Evolutionary conservation across 2,797 vertebrate species (phyloP).

Genomic region (Phrynocephalus vlangalii): DNA sequence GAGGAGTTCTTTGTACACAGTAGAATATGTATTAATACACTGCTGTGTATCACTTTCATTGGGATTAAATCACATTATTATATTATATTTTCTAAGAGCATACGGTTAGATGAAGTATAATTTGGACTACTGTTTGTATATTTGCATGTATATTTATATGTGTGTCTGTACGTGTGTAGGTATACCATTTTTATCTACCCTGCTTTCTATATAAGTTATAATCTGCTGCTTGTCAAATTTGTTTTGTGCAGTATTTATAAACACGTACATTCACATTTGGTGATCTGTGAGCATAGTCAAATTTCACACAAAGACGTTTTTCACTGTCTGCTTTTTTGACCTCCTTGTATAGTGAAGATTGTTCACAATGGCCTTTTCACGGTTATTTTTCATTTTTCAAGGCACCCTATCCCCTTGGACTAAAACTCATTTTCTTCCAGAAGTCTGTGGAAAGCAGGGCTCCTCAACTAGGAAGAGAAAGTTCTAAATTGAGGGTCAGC

Average conservation of each 20-base stretch:
- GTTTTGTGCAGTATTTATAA: no score
- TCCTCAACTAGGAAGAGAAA: not conserved
- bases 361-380: not conserved
- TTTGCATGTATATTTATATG: no score
- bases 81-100: not conserved
- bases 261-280: no score
- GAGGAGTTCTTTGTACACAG: not conserved
- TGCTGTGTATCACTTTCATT: not conserved
- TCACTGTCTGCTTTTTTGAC: not conserved
- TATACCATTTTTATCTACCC: no score
- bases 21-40: not conserved
- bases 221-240: no score
- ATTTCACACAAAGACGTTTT: not conserved
- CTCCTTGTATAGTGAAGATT: not conserved
- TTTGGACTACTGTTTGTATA: no score
- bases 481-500: no score
- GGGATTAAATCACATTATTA: not conserved
- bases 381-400: not conserved
- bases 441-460: not conserved
- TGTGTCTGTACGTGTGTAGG: no score
- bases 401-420: no score
- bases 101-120: not conserved
- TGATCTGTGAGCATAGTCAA: not conserved
- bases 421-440: not conserved
- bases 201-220: no score